A percentile compares a stretch with the other conserved stretches of the same genome.
Evolutionary conservation across 1,140 invertebrate genomes (phyloP).

Genomic region (Drosophila baimaii): DNA sequence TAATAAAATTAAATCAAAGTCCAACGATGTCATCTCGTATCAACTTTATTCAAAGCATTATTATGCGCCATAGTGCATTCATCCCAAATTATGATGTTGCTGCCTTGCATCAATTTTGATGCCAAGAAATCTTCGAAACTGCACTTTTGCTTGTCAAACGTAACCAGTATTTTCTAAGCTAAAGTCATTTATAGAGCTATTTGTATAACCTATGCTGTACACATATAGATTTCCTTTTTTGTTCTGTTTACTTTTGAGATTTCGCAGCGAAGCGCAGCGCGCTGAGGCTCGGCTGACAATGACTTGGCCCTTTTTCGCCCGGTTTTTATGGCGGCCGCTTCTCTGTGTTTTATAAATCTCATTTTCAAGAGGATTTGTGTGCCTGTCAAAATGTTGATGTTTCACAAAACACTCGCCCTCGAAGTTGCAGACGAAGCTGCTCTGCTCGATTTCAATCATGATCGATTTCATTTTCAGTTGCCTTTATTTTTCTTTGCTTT

Average conservation of each 20-base stretch:
- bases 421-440: constrained; percentile 35
- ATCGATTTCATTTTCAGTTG: constrained; percentile 77
- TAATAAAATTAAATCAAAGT: no score
- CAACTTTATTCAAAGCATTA: no score
- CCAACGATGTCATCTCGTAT: no score
- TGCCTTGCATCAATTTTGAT: no score
- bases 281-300: constrained; percentile 63
- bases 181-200: neutral
- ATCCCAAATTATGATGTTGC: no score
- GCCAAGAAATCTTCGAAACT: no score
- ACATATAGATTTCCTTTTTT: constrained; percentile 41
- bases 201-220: constrained; percentile 9
- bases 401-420: constrained; percentile 77
- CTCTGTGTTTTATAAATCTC: constrained; percentile 80
- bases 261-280: constrained; percentile 78
- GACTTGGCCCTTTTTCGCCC: constrained; percentile 72
- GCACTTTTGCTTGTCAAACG: no score
- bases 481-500: constrained; percentile 18
- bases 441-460: constrained; percentile 80
- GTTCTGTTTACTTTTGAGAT: constrained; percentile 74
- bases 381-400: constrained; percentile 83
- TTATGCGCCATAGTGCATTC: no score
- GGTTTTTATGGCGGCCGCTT: constrained; percentile 37
- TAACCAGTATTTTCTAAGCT: no score
- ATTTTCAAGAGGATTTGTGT: constrained; percentile 82